A percentile compares a stretch with the other conserved stretches of the same genome.
Conservation (phyloP, 2,797 vertebrate species). For the Craterocephalus amniculus region DNA sequence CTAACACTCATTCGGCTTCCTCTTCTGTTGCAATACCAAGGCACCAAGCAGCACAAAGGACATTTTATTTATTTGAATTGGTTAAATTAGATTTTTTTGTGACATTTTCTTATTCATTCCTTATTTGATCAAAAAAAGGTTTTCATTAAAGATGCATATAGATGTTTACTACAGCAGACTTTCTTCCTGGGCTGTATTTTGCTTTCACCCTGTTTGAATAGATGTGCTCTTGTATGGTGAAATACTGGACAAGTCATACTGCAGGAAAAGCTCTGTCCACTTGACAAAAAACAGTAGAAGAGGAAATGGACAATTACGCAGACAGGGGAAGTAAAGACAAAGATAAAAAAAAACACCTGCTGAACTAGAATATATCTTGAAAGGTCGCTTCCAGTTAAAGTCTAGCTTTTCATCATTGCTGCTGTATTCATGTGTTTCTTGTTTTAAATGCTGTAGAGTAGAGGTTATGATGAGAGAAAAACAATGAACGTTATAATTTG, state of each 20-base stretch:
- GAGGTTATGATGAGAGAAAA: not conserved
- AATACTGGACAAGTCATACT: slow-evolving; percentile 39
- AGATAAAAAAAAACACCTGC: not conserved
- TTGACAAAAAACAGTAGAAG: slow-evolving; percentile 38
- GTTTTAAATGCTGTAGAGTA: not conserved
- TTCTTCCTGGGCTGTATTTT: not conserved
- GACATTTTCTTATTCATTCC: not conserved
- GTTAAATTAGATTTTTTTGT: not conserved
- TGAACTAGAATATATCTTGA: not conserved
- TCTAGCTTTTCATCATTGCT: not conserved
- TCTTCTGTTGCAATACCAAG: slow-evolving; percentile 2
- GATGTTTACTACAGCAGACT: not conserved
- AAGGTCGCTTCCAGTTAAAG: not conserved
- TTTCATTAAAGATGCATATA: not conserved
- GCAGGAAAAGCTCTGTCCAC: slow-evolving; percentile 1
- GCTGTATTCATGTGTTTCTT: not conserved
- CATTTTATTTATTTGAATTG: not conserved
- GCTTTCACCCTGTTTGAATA: not conserved
- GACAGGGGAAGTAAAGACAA: slow-evolving; percentile 7
- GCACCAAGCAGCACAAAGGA: not conserved
- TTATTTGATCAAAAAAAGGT: no score
- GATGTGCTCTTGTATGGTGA: slow-evolving; percentile 14
- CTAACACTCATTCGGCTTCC: slow-evolving; percentile 24
- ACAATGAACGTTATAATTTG: not conserved
- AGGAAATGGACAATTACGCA: slow-evolving; percentile 38